A percentile compares a stretch with the other conserved stretches of the same genome.
Conservation (phyloP, 1,140 invertebrate genomes). For the Drosophila albomicans region DNA sequence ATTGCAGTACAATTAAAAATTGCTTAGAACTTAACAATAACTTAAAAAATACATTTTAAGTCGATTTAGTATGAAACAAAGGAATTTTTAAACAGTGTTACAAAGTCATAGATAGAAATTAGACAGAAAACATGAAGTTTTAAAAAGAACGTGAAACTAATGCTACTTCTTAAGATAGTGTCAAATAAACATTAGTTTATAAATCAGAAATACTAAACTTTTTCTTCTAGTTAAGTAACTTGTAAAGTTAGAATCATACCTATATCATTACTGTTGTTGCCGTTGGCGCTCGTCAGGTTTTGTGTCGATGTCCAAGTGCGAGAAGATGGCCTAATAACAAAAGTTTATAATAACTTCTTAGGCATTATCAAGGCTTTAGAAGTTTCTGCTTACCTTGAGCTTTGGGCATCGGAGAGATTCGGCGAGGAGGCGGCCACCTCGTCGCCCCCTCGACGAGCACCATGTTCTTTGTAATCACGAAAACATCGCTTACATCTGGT, state of each 20-base stretch:
- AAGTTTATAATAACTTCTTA: neutral
- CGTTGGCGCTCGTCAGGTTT: conserved; percentile 85
- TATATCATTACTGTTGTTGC: conserved; percentile 77
- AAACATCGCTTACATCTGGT: conserved; percentile 97
- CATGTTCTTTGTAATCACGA: conserved; percentile 96
- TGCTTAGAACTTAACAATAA: neutral
- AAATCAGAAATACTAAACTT: neutral
- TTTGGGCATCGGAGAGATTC: conserved; percentile 88
- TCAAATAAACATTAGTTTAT: conserved; percentile 2
- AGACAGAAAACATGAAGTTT: conserved; percentile 12
- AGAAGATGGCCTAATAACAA: conserved; percentile 65
- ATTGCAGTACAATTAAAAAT: neutral
- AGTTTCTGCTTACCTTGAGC: conserved; percentile 86
- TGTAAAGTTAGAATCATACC: conserved; percentile 54
- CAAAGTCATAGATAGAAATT: neutral
- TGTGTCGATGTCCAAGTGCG: conserved; percentile 87
- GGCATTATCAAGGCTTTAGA: neutral
- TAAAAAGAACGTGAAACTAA: neutral
- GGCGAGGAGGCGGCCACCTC: conserved; percentile 91
- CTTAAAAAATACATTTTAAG: neutral
- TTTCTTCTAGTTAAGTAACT: neutral
- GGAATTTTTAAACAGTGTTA: neutral
- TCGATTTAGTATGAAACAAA: conserved; percentile 2
- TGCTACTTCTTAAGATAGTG: conserved; percentile 16
- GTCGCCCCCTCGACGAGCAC: conserved; percentile 89